Evolutionary conservation across 2,888 invertebrate genomes (phyloP).

Genomic region (Lepidocyrtinus sp.): DNA sequence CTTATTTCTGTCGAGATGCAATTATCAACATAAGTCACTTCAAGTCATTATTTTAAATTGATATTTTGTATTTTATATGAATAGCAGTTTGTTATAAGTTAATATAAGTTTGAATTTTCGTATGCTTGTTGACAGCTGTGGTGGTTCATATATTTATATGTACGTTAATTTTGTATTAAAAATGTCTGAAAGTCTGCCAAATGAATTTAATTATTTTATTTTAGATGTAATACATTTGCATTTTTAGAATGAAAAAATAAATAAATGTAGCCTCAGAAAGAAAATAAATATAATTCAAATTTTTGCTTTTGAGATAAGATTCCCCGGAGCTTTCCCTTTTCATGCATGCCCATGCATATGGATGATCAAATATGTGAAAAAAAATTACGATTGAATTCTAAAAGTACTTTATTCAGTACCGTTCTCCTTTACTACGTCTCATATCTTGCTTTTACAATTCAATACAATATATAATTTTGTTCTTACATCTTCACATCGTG

Average conservation of each 20-base stretch:
- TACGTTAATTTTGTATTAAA: slow-evolving; percentile 8
- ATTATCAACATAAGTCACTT: slow-evolving; percentile 30
- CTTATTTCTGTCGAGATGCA: slow-evolving; percentile 3
- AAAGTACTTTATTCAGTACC: slow-evolving; percentile 56
- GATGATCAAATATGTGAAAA: too few species aligned
- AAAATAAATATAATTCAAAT: too few species aligned
- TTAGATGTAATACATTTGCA: not conserved
- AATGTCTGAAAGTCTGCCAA: slow-evolving; percentile 56
- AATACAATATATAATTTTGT: slow-evolving; percentile 2
- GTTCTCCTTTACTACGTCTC: slow-evolving; percentile 48
- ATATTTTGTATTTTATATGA: not conserved
- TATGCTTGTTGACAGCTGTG: slow-evolving; percentile 47
- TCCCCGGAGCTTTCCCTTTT: too few species aligned
- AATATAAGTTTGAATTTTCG: not conserved
- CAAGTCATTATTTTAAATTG: slow-evolving; percentile 44
- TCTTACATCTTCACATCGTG: not conserved
- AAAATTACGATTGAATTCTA: slow-evolving; percentile 26
- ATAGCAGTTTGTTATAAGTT: slow-evolving; percentile 8
- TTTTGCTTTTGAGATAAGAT: too few species aligned
- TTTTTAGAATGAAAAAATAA: not conserved
- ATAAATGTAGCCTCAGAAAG: too few species aligned
- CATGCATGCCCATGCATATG: too few species aligned
- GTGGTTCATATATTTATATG: slow-evolving; percentile 22
- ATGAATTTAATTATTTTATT: slow-evolving; percentile 44
- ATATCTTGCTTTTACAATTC: slow-evolving; percentile 30